Evolutionary conservation across 2,797 vertebrate species (phyloP), one percentile per base, ranked within the genome.

Genomic region (Crotalus adamanteus): DNA sequence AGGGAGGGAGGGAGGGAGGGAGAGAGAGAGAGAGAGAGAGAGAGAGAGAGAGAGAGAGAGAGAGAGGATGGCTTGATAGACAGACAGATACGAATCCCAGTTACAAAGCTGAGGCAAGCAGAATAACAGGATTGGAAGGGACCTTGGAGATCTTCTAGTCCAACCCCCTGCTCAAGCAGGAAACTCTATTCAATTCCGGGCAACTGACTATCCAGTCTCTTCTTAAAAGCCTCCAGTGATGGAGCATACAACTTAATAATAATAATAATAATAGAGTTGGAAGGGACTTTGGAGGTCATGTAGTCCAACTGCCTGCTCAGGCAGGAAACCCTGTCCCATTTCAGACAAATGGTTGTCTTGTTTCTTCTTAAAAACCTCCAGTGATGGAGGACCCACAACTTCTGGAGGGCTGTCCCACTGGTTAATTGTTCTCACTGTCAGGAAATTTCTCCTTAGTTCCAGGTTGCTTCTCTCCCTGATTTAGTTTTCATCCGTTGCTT

Each of bases 291-390:
- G 4, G 12, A 65, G 63, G 12, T 65, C 63, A 13, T 73, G 14
- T 31, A 73, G n/a, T 73, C n/a, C n/a, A 73, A 14, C 28, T 28
- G 12, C 3, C 28, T n/a, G 63, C 4, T 65, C 28, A 65, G n/a
- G 28, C 61, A 13, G 12, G 61, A 63, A n/a, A 63, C 60, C 26
- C 3, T 61, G 12, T 1, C 28, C 25, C 25, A 61, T 28, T 61
- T 2, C 5, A 5, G 60, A 26, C 60, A 61, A 61, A 1, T 25
- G 7, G 8, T 1, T 11, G 3, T 0, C 25, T 3, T 1, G 3
- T 7, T 2, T 61, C 22, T 26, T 61, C 60, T 61, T 61, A 11
- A 61, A 61, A 61, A 4, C 1, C 0, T 61, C 60, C 60, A 61
- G 9, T 11, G 8, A 11, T 61, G 25, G 9, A 4, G 60, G 25